These are phyloP conservation scores for Pogona vitticeps DNA, from an alignment of 2,113 vertebrate genomes.

Conservation along the genomic window DNA sequence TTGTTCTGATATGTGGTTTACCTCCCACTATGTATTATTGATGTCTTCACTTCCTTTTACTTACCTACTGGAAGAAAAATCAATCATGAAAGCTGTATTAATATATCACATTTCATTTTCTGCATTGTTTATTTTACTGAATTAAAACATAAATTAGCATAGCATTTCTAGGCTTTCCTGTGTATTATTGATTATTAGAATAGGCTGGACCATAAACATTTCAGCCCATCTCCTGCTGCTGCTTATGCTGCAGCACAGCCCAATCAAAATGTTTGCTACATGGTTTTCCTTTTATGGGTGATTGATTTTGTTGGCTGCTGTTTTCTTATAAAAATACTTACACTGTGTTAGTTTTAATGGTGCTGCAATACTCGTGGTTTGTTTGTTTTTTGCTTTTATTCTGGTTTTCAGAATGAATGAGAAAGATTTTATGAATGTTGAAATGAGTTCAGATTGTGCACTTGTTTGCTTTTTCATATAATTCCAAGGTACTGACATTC, in stretches of 20 bases:
- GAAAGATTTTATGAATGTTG: not conserved
- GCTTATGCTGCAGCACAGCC: not conserved
- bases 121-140: not conserved
- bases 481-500: no score
- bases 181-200: not conserved
- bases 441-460: not conserved
- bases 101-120: not conserved
- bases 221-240: not conserved
- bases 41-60: not conserved
- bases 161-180: not conserved
- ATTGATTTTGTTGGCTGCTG: no score
- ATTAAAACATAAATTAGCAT: not conserved
- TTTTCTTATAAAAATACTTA: not conserved
- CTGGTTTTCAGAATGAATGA: not conserved
- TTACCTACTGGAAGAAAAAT: not conserved
- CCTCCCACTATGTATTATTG: not conserved
- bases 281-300: not conserved
- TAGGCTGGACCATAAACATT: not conserved
- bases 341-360: no score
- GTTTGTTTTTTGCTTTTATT: no score
- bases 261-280: not conserved
- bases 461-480: not conserved
- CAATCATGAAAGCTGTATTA: not conserved
- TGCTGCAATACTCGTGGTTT: no score
- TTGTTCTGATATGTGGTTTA: not conserved